Conservation (phyloP, 2,113 vertebrate genomes). For the Misgurnus mizolepis region DNA sequence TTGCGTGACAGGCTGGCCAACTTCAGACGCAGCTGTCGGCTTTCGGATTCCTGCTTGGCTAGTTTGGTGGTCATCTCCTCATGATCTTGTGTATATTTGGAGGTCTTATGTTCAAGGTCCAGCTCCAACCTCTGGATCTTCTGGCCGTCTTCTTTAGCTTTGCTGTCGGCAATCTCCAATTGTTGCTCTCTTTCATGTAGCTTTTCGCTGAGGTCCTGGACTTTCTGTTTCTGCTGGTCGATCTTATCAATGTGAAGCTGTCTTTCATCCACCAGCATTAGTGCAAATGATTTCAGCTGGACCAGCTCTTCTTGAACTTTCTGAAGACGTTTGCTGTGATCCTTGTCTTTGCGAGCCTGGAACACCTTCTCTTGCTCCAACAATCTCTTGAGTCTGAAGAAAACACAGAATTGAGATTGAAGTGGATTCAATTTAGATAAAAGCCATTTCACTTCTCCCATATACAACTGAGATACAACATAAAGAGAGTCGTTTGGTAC, state of each 20-base stretch:
- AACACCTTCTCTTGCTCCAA: slow-evolving; percentile 94
- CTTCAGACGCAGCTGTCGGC: slow-evolving; percentile 84
- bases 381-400: slow-evolving; percentile 87
- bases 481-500: no score
- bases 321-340: slow-evolving; percentile 82
- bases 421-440: background rate
- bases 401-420: slow-evolving; percentile 50
- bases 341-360: slow-evolving; percentile 89
- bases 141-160: slow-evolving; percentile 85
- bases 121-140: slow-evolving; percentile 85
- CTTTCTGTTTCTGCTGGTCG: slow-evolving; percentile 86
- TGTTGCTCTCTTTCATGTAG: slow-evolving; percentile 87
- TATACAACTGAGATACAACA: background rate
- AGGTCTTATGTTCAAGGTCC: slow-evolving; percentile 83
- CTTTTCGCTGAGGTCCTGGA: slow-evolving; percentile 86
- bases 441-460: background rate
- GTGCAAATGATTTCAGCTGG: slow-evolving; percentile 93
- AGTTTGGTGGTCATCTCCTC: slow-evolving; percentile 88
- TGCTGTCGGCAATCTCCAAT: slow-evolving; percentile 68
- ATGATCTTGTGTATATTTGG: slow-evolving; percentile 82
- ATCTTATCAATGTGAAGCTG: slow-evolving; percentile 92
- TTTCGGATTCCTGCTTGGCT: slow-evolving; percentile 84
- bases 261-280: slow-evolving; percentile 95
- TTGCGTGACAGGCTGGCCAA: slow-evolving; percentile 76
- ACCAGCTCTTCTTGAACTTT: slow-evolving; percentile 88